Conservation (phyloP, 2,797 vertebrate genomes). For the Ptychadena robeensis region DNA sequence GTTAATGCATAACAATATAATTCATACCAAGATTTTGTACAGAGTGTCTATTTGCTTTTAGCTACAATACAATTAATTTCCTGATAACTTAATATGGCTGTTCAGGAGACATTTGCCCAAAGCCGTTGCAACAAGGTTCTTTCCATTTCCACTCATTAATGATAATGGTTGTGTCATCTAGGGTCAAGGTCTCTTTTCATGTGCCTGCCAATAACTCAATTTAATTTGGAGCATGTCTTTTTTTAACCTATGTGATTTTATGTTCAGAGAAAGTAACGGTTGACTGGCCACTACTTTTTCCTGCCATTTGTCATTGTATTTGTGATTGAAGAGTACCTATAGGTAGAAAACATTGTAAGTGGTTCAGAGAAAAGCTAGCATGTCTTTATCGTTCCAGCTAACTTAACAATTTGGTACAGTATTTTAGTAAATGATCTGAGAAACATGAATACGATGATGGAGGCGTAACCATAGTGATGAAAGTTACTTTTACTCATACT, state of each 20-base stretch:
- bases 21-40: background rate
- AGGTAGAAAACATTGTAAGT: background rate
- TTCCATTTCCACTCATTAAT: background rate
- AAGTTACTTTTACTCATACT: background rate
- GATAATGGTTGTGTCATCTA: background rate
- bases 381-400: background rate
- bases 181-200: conserved; percentile 19
- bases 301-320: conserved; percentile 7
- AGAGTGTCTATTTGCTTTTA: background rate
- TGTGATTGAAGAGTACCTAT: conserved; percentile 9
- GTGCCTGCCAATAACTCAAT: conserved; percentile 39
- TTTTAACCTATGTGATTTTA: conserved; percentile 36
- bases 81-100: background rate
- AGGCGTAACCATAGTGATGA: background rate
- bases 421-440: background rate
- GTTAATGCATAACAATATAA: background rate
- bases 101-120: background rate
- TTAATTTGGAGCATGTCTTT: conserved; percentile 32
- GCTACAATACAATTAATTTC: background rate
- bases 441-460: background rate
- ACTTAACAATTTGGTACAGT: background rate
- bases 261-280: background rate
- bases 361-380: background rate
- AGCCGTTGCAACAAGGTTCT: background rate
- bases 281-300: conserved; percentile 22